Percentiles rank a stretch among this genome's conserved stretches.
Conservation (phyloP, 2,888 invertebrate species). For the Ctenicera cuprea region DNA sequence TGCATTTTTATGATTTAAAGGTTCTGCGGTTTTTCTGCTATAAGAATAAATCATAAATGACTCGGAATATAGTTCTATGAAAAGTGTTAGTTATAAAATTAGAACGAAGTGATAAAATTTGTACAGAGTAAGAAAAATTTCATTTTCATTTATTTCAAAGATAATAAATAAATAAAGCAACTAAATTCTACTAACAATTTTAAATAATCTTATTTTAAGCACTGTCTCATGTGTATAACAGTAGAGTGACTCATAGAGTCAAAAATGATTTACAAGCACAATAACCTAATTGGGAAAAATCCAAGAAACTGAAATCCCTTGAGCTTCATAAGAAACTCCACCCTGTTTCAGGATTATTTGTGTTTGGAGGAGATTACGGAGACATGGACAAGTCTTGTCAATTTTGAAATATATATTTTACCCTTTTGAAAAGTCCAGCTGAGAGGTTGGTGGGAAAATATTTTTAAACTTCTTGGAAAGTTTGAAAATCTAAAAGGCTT, state of each 20-base stretch:
- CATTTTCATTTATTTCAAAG: too few relatives aligned
- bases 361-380: not conserved
- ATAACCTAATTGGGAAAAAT: not conserved
- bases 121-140: too few relatives aligned
- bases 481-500: not conserved
- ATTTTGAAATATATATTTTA: conserved; percentile 1
- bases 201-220: too few relatives aligned
- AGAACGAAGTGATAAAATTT: too few relatives aligned
- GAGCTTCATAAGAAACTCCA: not conserved
- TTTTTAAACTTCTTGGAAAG: conserved; percentile 1
- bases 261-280: not conserved
- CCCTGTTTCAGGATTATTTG: not conserved
- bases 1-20: conserved; percentile 38
- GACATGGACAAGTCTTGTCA: not conserved
- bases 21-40: not conserved
- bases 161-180: too few relatives aligned
- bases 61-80: too few relatives aligned
- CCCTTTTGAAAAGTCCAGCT: not conserved
- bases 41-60: not conserved
- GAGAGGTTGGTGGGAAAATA: conserved; percentile 5
- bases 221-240: too few relatives aligned
- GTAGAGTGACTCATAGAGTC: too few relatives aligned
- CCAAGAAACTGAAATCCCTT: conserved; percentile 2
- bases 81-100: too few relatives aligned
- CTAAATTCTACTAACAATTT: too few relatives aligned